Percentiles rank a stretch among this genome's conserved stretches.
These are phyloP conservation scores for Aphaenogaster rudis DNA, from an alignment of 1,140 invertebrate genomes.

Conservation along the genomic window DNA sequence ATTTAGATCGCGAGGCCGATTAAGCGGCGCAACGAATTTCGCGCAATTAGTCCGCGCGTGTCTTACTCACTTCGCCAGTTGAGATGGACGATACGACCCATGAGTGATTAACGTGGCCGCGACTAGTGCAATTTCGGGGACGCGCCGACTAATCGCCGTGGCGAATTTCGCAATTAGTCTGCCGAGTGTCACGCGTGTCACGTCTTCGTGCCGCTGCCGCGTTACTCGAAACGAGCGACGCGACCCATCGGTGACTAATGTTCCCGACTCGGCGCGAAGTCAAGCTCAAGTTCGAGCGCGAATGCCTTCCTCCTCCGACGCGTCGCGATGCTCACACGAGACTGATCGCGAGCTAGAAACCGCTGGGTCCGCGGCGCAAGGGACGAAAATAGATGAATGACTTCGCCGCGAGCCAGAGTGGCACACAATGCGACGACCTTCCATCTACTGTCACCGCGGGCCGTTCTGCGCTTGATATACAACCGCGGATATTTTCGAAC, in stretches of 20 bases:
- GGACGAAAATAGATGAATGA: constrained; percentile 69
- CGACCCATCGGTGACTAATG: constrained; percentile 16
- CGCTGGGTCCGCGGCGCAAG: neutral
- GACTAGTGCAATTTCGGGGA: constrained; percentile 11
- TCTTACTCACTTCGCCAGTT: constrained; percentile 77
- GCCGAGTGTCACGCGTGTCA: neutral
- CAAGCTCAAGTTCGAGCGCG: constrained; percentile 14
- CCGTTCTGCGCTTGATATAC: constrained; percentile 30
- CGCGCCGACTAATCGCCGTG: neutral
- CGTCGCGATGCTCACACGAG: constrained; percentile 33
- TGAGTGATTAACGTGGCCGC: constrained; percentile 54
- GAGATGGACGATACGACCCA: constrained; percentile 74
- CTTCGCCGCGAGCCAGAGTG: constrained; percentile 53
- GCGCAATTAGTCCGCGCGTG: neutral
- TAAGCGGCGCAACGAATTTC: constrained; percentile 15
- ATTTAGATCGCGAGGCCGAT: constrained; percentile 15
- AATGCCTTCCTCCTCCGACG: constrained; percentile 5
- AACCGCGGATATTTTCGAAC: constrained; percentile 1
- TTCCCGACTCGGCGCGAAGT: neutral
- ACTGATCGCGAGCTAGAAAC: constrained; percentile 69
- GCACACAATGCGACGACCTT: constrained; percentile 55
- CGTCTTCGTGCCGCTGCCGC: neutral
- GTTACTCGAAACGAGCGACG: neutral
- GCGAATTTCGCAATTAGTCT: constrained; percentile 43
- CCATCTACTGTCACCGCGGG: constrained; percentile 43